phyloP scores from a whole-genome alignment of 2,113 vertebrate genomes.

The Rhinoderma darwinii region DNA sequence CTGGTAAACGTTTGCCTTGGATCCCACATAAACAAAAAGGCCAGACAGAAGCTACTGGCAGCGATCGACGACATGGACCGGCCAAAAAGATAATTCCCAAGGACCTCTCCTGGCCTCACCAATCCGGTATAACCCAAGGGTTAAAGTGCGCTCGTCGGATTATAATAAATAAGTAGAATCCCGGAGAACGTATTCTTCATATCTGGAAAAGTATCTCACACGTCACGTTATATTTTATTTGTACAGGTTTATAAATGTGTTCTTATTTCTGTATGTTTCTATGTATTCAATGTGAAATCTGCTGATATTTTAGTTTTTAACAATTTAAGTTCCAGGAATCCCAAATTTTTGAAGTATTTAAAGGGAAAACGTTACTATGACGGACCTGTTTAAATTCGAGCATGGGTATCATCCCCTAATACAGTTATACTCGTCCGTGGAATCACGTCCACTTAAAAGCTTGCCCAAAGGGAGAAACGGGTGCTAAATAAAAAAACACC shows the following conservation, averaged over 20 bases:
- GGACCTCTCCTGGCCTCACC: not conserved
- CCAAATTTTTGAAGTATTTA: not conserved
- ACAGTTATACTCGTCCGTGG: too few relatives aligned
- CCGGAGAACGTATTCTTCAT: not conserved
- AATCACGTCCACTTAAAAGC: too few relatives aligned
- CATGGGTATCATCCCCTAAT: too few relatives aligned
- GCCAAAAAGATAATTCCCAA: constrained; percentile 88
- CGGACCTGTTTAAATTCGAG: not conserved
- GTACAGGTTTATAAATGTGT: not conserved
- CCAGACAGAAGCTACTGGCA: constrained; percentile 92
- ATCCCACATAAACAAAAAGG: constrained; percentile 98
- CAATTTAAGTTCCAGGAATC: not conserved
- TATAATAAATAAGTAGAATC: not conserved
- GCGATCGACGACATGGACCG: constrained; percentile 95
- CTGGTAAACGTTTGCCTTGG: constrained; percentile 97
- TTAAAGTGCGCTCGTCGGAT: not conserved
- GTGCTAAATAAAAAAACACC: too few relatives aligned
- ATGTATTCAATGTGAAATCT: not conserved
- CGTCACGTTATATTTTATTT: not conserved
- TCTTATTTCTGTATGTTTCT: not conserved
- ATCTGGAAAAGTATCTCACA: not conserved
- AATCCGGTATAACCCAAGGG: not conserved
- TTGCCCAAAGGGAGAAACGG: not conserved
- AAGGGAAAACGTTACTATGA: not conserved
- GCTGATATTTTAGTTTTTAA: not conserved